These are phyloP conservation scores for Aphrocallistes beatrix DNA, from an alignment of 37 sponge, comb jelly and placozoan genomes.

Conservation along the genomic window DNA sequence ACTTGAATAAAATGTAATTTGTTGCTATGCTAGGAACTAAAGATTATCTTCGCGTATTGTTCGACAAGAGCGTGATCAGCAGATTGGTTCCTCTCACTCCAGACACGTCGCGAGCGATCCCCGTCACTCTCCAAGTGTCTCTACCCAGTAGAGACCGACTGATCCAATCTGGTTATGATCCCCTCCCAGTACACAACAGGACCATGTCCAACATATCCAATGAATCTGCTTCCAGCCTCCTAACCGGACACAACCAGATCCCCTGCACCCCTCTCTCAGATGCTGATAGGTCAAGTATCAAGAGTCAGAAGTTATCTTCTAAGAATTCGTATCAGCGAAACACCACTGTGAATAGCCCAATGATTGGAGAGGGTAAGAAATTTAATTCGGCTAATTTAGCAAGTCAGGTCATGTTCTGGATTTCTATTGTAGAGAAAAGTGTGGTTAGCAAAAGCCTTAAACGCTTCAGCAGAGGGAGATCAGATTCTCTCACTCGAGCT, in stretches of 20 bases:
- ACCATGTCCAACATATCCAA: neutral
- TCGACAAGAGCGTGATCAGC: neutral
- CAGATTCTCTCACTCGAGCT: neutral
- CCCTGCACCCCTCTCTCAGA: neutral
- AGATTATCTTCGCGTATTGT: neutral
- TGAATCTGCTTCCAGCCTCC: neutral
- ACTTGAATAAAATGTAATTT: neutral
- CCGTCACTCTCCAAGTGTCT: neutral
- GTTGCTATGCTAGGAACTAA: neutral
- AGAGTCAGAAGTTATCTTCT: neutral
- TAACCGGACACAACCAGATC: neutral
- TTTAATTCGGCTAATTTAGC: neutral
- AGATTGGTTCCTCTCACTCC: neutral
- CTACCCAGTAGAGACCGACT: neutral
- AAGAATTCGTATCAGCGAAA: neutral
- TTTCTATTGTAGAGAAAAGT: neutral
- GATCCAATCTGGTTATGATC: neutral
- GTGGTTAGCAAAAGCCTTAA: neutral
- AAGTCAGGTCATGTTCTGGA: neutral
- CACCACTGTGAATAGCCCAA: neutral
- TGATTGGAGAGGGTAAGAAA: neutral
- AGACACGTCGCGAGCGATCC: neutral
- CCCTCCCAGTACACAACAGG: neutral
- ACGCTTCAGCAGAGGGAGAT: neutral
- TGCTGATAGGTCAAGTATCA: neutral